A percentile compares a stretch with the other conserved stretches of the same genome.
These are phyloP conservation scores for Mystacornis crossleyi DNA, from an alignment of 2,113 vertebrate species.

Conservation along the genomic window DNA sequence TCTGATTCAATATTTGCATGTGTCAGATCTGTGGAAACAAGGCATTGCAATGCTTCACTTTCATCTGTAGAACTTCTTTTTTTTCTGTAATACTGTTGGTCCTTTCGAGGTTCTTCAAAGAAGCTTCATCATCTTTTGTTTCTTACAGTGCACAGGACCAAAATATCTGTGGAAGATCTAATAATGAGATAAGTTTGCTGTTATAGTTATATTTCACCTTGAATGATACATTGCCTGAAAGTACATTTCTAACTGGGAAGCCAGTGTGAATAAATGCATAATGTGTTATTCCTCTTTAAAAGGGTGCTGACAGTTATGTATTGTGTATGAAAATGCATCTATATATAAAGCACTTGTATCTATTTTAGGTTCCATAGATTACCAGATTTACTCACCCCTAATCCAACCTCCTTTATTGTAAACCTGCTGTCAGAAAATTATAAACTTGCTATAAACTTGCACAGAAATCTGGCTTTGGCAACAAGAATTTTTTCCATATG, in stretches of 20 bases:
- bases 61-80: slow-evolving; percentile 16
- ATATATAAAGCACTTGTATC: not conserved
- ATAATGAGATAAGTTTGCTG: not conserved
- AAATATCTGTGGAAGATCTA: not conserved
- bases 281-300: not conserved
- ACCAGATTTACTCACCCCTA: not conserved
- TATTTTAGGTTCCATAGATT: not conserved
- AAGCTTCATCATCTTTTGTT: not conserved
- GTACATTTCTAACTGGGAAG: not conserved
- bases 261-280: not conserved
- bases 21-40: slow-evolving; percentile 1
- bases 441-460: not conserved
- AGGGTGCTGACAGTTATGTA: not conserved
- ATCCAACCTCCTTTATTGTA: not conserved
- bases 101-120: not conserved
- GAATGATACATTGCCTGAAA: not conserved
- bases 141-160: not conserved
- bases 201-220: not conserved
- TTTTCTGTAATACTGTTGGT: not conserved
- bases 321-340: not conserved
- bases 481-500: not conserved
- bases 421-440: not conserved
- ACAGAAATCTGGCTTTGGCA: not conserved
- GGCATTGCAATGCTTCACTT: slow-evolving; percentile 27
- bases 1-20: slow-evolving; percentile 57